Conservation (phyloP, 2,113 vertebrate species). For the Drymodes brunneopygia region DNA sequence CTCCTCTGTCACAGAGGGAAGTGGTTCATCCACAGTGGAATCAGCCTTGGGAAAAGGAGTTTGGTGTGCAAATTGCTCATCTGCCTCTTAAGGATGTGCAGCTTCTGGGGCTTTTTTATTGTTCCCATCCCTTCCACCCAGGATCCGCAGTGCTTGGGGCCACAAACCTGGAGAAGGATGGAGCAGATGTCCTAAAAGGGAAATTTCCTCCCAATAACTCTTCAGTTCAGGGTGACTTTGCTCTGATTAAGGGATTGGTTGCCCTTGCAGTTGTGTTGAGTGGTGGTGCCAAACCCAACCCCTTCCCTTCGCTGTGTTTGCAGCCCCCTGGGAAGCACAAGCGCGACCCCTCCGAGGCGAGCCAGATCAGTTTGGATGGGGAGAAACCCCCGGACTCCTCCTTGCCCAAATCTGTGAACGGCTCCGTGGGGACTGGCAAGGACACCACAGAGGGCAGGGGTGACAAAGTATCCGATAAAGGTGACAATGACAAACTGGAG, state of each 20-base stretch:
- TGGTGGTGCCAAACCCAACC: neutral
- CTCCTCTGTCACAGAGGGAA: neutral
- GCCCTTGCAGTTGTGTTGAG: neutral
- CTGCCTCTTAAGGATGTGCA: neutral
- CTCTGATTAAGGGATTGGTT: neutral
- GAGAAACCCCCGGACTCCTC: conserved; percentile 57
- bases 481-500: conserved; percentile 58
- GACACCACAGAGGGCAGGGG: neutral
- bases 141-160: neutral
- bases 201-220: neutral
- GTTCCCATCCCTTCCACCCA: neutral
- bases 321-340: conserved; percentile 74
- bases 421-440: neutral
- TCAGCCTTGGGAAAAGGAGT: neutral
- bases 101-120: neutral
- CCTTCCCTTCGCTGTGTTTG: neutral
- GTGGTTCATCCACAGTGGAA: neutral
- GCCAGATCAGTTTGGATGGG: conserved; percentile 77
- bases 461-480: conserved; percentile 32
- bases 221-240: neutral
- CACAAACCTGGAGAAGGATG: neutral
- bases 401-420: conserved; percentile 12
- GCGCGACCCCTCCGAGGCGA: conserved; percentile 75
- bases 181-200: neutral
- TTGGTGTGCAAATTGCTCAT: neutral